phyloP scores from a whole-genome alignment of 2,797 vertebrate species.

The Trematomus bernacchii region DNA sequence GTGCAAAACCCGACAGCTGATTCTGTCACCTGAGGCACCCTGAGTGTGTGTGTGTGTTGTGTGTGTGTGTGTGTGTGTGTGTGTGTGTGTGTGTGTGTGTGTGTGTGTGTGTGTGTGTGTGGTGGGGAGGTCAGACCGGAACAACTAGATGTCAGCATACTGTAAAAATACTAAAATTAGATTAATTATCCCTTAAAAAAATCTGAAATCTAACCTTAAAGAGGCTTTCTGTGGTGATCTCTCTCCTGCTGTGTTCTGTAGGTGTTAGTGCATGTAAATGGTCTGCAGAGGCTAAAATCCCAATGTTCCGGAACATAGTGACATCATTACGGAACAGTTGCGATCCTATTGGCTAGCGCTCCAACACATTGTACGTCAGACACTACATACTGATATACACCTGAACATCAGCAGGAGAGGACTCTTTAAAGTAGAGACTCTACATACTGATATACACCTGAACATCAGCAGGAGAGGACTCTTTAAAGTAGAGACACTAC shows the following conservation, averaged over 20 bases:
- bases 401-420: no score
- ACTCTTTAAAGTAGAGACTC: no score
- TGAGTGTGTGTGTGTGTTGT: slow-evolving; percentile 16
- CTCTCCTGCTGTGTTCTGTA: neutral
- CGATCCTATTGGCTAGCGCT: no score
- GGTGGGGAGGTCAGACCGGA: neutral
- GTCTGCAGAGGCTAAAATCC: no score
- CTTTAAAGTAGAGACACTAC: no score
- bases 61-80: slow-evolving; percentile 13
- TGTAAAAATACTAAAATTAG: neutral
- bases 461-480: no score
- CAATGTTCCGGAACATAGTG: neutral
- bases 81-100: slow-evolving; percentile 11
- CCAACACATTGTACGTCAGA: no score
- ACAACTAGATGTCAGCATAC: neutral
- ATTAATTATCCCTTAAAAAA: neutral
- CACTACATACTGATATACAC: no score
- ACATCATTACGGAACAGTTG: neutral
- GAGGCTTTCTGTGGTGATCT: neutral
- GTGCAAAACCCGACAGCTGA: slow-evolving; percentile 59
- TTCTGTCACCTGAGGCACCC: slow-evolving; percentile 57
- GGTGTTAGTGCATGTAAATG: no score
- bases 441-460: no score
- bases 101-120: slow-evolving; percentile 12
- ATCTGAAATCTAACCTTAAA: neutral